These are phyloP conservation scores for Carollia perspicillata DNA, from an alignment of 2,113 vertebrate genomes.

Conservation along the genomic window DNA sequence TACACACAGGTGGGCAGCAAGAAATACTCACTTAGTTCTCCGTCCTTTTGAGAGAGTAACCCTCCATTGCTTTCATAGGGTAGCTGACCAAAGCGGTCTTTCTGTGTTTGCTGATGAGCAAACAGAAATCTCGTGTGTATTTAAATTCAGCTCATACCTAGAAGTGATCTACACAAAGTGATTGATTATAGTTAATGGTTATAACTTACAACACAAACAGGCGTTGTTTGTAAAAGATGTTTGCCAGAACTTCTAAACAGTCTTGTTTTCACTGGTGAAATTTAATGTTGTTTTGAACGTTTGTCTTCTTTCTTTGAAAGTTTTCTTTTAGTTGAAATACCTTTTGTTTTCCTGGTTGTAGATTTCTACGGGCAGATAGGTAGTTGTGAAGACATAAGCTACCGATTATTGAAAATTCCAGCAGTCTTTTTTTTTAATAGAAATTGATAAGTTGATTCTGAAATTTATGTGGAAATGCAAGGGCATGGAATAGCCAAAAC, in stretches of 20 bases:
- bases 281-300: slow-evolving; percentile 11
- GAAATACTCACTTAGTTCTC: neutral
- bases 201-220: neutral
- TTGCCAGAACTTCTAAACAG: neutral
- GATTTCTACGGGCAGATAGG: neutral
- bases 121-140: neutral
- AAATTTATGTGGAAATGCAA: neutral
- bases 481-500: neutral
- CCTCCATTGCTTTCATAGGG: neutral
- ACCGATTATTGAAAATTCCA: neutral
- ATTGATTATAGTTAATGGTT: neutral
- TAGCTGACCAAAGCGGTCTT: neutral
- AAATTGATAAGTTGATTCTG: slow-evolving; percentile 8
- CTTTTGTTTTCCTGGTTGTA: neutral
- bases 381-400: neutral
- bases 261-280: neutral
- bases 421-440: neutral
- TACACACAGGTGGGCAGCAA: neutral
- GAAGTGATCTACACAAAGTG: slow-evolving; percentile 1
- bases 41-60: neutral
- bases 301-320: neutral
- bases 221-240: neutral
- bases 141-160: slow-evolving; percentile 23
- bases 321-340: neutral
- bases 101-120: neutral